Evolutionary conservation across 2,113 vertebrate genomes (phyloP).

Genomic region (Coreoperca whiteheadi): DNA sequence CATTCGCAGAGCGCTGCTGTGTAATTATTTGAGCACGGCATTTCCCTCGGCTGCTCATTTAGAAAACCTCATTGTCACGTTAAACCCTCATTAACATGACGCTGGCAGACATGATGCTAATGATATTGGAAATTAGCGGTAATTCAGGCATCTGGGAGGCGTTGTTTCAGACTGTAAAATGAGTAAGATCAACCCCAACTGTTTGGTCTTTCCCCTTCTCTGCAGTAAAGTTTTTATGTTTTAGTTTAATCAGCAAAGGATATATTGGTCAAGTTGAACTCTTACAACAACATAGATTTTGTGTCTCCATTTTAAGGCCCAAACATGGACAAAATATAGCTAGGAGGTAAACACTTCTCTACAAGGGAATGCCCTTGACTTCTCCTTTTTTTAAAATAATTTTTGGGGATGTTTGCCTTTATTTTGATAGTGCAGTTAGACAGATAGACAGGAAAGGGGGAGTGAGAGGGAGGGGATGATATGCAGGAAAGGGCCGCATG

Average conservation of each 20-base stretch:
- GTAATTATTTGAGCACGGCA: slow-evolving; percentile 65
- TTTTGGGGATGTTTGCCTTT: no score
- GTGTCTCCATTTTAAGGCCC: not conserved
- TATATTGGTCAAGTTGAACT: not conserved
- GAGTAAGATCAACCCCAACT: no score
- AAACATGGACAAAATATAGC: slow-evolving; percentile 32
- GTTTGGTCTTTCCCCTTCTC: not conserved
- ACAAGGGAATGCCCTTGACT: slow-evolving; percentile 7
- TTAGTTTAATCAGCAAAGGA: not conserved
- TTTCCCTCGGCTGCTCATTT: slow-evolving; percentile 73
- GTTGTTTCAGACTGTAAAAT: no score
- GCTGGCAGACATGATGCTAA: slow-evolving; percentile 80
- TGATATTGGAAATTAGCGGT: slow-evolving; percentile 75
- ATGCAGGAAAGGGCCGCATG: no score
- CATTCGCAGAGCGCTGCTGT: slow-evolving; percentile 41
- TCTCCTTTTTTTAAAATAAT: not conserved
- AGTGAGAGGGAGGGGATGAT: no score
- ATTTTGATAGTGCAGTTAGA: no score
- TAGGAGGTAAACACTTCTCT: not conserved
- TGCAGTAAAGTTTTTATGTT: not conserved
- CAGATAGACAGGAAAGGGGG: no score
- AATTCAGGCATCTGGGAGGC: slow-evolving; percentile 62
- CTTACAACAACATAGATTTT: not conserved
- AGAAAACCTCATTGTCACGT: slow-evolving; percentile 76
- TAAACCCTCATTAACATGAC: slow-evolving; percentile 81